Base-by-base conservation (phyloP, 2,888 invertebrate species). In the Drosophila austrosaltans region DNA sequence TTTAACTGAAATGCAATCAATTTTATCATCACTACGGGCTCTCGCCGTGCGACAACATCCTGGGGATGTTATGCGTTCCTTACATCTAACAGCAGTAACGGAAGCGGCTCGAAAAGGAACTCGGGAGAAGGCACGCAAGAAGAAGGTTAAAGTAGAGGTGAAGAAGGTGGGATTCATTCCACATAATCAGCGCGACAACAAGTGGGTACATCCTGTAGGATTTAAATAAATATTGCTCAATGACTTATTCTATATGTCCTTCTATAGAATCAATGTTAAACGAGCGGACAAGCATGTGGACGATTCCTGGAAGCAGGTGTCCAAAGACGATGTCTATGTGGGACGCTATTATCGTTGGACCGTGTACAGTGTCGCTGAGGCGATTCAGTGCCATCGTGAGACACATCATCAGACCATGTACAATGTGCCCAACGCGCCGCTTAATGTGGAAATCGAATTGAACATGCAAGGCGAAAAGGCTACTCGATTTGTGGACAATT, bases 101-200 rank as follows among this genome's bases (percentile, higher is more conserved):
- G 96, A 95, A 93, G 96, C 97, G 3, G 97, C 97, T 0, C 94
- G 97, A 74, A 97, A 96, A 92, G 96, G 97, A 61, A 97, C 97
- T 2, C 94, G 97, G 76, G 96, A 96, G 60, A 95, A 95, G 82
- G 95, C 95, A 36, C 94, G 94, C 61, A 96, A 96, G 65, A 95
- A 95, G 84, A 96, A 96, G 93, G 95, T 96, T 32, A 96, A 96
- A 92, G 94, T 94, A 39, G 96, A 95, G 91, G 94, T 95, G 8
- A 94, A 95, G 75, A 97, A 97, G 93, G 93, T 95, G 63, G 96
- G 95, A 54, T 96, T 96, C 79, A 94, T 96, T 65, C 96, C 96
- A 0, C 95, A 95, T 82, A 95, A 95, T 80, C 94, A 94, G 84
- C 93, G 95, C 73, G 93, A 94, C 54, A 94, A 94, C 72, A 93